Evolutionary conservation across 2,113 vertebrate species (phyloP).

Genomic region (Syngnathus scovelli): DNA sequence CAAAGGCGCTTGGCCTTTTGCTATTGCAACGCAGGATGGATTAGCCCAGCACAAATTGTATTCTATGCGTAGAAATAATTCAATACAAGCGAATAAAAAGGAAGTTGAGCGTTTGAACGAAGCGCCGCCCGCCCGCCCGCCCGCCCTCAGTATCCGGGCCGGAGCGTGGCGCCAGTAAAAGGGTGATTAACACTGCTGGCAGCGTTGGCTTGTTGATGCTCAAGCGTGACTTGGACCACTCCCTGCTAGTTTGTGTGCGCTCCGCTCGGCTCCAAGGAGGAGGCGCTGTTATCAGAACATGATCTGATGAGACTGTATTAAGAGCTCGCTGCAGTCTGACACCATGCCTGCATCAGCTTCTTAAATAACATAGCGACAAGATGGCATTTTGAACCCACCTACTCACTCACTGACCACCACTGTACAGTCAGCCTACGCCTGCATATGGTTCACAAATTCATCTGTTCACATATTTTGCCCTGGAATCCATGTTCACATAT

Average conservation of each 20-base stretch:
- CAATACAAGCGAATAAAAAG: constrained; percentile 26
- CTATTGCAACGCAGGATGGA: constrained; percentile 37
- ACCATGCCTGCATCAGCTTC: not conserved
- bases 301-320: not conserved
- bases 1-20: constrained; percentile 30
- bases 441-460: too few species aligned
- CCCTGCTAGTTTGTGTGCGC: not conserved
- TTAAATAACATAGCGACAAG: not conserved
- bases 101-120: constrained; percentile 14
- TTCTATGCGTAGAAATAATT: constrained; percentile 64
- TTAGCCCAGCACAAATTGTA: constrained; percentile 66
- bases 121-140: not conserved
- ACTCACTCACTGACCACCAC: too few species aligned
- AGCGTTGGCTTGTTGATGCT: constrained; percentile 39
- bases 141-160: constrained; percentile 10
- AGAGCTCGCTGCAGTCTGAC: not conserved
- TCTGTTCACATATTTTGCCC: too few species aligned
- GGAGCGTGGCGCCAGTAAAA: constrained; percentile 40
- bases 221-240: not conserved
- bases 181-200: constrained; percentile 44
- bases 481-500: too few species aligned
- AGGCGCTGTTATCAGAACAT: not conserved
- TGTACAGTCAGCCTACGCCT: too few species aligned
- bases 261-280: not conserved
- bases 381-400: not conserved